Base-by-base conservation (phyloP, 2,113 vertebrate species). In the Choloepus hoffmanni region DNA sequence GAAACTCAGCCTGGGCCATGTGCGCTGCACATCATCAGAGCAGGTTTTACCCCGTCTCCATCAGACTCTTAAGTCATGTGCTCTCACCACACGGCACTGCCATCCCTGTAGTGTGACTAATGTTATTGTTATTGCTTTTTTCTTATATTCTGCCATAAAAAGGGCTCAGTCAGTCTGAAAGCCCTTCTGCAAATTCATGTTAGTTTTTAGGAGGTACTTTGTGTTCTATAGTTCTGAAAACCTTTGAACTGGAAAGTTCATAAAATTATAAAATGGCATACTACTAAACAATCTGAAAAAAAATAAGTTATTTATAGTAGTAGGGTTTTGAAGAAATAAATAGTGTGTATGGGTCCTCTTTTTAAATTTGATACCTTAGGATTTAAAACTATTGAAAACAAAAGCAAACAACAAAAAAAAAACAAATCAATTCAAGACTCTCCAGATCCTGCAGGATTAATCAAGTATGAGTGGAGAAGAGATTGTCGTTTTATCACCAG, bases 181-280 rank as follows among this genome's bases (percentile, higher is more conserved):
- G 11, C 4, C 24, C 16, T 43, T 81, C 43, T 53, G 13, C 53
- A 70, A 45, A 24, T 50, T 40, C 55, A 50, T 68, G 15, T 74
- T 74, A 30, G 15, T 84, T 45, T 45, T 73, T 12, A 76, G 33
- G 30, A 65, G 43, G 26, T 36, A 60, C 23, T 85, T 58, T 74
- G 11, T 62, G 55, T 14, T 85, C 24, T 50, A 53, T 55, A 50
- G 13, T 45, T 50, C 33, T 77, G 9, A 77, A 33, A 63, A 83
- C 89, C 90, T 63, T 48, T 79, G 58, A 95, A 60, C 19, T 63
- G 92, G 48, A 24, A 81, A 72, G 36, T 74, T 83, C 62, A 60
- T n/a, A 73, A 65, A 62, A 79, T 82, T 43, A 28, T 65, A 33
- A 60, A 58, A 18, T 40, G 76, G 13, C 30, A 7, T 87, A n/a